Evolutionary conservation across 2,888 invertebrate species (phyloP), one percentile per base, ranked within the genome.

Genomic region (Yponomeuta sedellus): DNA sequence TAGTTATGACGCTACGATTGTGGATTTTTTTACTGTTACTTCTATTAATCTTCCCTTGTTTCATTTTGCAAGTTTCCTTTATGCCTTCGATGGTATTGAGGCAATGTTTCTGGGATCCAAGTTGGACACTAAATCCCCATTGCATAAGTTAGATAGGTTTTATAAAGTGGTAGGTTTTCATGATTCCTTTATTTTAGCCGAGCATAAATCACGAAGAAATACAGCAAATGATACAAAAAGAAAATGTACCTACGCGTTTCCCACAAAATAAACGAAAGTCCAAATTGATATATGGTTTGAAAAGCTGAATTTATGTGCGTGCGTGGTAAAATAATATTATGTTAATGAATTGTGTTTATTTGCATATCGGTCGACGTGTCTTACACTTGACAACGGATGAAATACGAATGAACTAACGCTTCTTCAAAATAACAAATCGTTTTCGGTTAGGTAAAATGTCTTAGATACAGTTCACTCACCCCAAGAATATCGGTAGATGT

Each of bases 301-400:
- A 44, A 28, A 44, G 44, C 44, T 6, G 20, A 40, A 63, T 63
- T 44, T 63, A 63, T 44, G 44, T n/a, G 63, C 40, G 63, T 63
- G 63, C 63, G 63, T 67, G 67, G 67, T 63, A 62, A 66, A 67
- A 66, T 67, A 61, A 66, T 66, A 64, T 64, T 67, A 67, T 67
- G 66, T 44, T 66, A 68, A 66, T 68, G 66, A 64, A 64, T 66
- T 66, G 40, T 65, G 65, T 66, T 67, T 68, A 67, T 68, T 69
- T 69, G 67, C 66, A 68, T 67, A 67, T 68, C 64, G 20, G 66
- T 44, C 57, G 61, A 25, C 28, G 22, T 44, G 63, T 63, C 44
- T 63, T 63, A 63, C 44, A 44, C 63, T 63, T 44, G 40, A 10
- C 40, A 28, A 28, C 61, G 61, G 12, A 16, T 61, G n/a, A 16